Evolutionary conservation across 2,888 invertebrate species (phyloP).

Genomic region (Acleris emargana): DNA sequence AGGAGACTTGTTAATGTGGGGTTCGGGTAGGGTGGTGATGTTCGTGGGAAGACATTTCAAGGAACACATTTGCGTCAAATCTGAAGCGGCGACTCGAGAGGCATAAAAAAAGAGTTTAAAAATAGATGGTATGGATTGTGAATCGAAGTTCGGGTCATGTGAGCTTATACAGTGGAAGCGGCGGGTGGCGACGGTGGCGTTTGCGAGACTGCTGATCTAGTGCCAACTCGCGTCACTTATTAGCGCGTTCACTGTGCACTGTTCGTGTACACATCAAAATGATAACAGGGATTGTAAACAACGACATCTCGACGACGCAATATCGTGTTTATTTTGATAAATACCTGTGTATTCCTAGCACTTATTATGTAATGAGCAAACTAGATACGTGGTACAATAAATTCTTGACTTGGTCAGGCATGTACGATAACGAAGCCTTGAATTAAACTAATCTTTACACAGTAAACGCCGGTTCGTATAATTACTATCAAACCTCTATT

Average conservation of each 20-base stretch:
- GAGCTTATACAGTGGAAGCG: conserved; percentile 50
- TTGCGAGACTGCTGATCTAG: conserved; percentile 60
- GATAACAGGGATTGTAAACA: conserved; percentile 74
- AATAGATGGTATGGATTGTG: conserved; percentile 64
- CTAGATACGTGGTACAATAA: conserved; percentile 43
- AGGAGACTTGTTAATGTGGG: conserved; percentile 48
- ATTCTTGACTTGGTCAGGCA: conserved; percentile 58
- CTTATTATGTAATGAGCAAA: conserved; percentile 45
- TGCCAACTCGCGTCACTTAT: conserved; percentile 72
- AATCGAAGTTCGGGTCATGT: conserved; percentile 73
- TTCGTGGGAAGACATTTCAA: conserved; percentile 56
- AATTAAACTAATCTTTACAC: conserved; percentile 13
- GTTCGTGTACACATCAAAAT: conserved; percentile 52
- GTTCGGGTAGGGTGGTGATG: conserved; percentile 44
- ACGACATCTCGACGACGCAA: conserved; percentile 53
- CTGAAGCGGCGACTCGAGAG: conserved; percentile 66
- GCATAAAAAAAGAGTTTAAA: conserved; percentile 68
- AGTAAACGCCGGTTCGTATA: conserved; percentile 2
- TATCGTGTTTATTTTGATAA: conserved; percentile 54
- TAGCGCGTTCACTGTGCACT: conserved; percentile 58
- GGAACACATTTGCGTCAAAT: conserved; percentile 61
- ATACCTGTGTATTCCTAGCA: conserved; percentile 46
- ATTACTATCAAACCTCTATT: conserved; percentile 9
- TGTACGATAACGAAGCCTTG: conserved; percentile 54
- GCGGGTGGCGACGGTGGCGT: conserved; percentile 54